Evolutionary conservation across 2,888 invertebrate species (phyloP).

Genomic region (Pantelozetes paolii): DNA sequence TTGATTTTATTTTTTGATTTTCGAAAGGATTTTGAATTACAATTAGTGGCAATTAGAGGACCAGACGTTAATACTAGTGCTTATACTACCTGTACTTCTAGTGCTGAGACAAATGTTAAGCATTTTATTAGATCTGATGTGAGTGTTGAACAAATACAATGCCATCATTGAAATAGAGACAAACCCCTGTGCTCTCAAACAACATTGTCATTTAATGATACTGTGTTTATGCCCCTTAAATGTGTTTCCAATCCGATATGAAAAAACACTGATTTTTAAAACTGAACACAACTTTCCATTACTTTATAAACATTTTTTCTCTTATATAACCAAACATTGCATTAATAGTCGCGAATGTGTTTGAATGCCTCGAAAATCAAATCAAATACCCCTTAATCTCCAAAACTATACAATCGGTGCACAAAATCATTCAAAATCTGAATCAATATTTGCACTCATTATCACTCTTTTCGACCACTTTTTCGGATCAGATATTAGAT

Average conservation of each 20-base stretch:
- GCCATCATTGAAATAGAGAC: slow-evolving; percentile 21
- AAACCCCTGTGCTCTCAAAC: slow-evolving; percentile 13
- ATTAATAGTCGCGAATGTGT: not conserved
- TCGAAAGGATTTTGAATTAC: slow-evolving; percentile 15
- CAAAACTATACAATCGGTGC: not conserved
- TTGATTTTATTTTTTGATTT: not conserved
- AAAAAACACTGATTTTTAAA: not conserved
- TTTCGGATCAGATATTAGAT: slow-evolving; percentile 2
- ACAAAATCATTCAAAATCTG: slow-evolving; percentile 2
- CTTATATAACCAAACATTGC: not conserved
- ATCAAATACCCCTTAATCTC: not conserved
- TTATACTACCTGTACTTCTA: not conserved
- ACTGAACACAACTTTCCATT: too few species aligned
- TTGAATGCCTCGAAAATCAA: not conserved
- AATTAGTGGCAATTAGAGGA: slow-evolving; percentile 37
- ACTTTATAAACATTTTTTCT: too few species aligned
- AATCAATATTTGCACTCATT: slow-evolving; percentile 23
- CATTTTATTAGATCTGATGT: slow-evolving; percentile 27
- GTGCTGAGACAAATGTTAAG: slow-evolving; percentile 16
- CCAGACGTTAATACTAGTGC: slow-evolving; percentile 14
- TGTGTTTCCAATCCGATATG: too few species aligned
- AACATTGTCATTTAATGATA: not conserved
- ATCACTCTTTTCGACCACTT: slow-evolving; percentile 32
- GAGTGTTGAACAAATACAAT: slow-evolving; percentile 22
- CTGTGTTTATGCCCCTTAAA: not conserved